Evolutionary conservation across 2,797 vertebrate genomes (phyloP), one percentile per base, ranked within the genome.

Genomic region (Adelosebastes latens): DNA sequence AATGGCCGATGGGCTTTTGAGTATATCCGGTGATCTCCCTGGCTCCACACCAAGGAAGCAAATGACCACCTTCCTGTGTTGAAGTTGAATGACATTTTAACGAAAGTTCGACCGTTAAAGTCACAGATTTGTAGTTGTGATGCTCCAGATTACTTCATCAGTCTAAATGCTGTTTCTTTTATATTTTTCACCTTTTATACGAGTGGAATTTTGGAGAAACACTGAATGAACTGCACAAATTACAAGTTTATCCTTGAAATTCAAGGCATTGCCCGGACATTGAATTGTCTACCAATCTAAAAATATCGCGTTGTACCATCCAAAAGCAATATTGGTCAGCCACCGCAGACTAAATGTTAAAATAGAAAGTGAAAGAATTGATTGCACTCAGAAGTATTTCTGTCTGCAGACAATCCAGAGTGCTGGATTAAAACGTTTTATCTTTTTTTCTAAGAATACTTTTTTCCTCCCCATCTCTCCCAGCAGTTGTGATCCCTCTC

Each of bases 401-500:
- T 55, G 52, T 65, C 70, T 82, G 12, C 69, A 63, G 63, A 46
- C 60, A 27, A 16, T 63, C 34, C 61, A 52, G 16, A 75, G 36
- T 42, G 61, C 25, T 61, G 65, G n/a, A 58, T 73, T 46, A 13
- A 62, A 75, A 29, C 2, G 0, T 20, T 42, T 31, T 13, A 9
- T 75, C 9, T 25, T 66, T 42, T 42, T 62, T 63, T 61, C 49
- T 82, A 72, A 80, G 25, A 80, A 70, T 49, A 5, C 31, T 27
- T 39, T 39, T 29, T 9, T 39, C 10, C 2, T 9, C 24, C 12
- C 76, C 34, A 6, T 86, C 63, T 39, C 75, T 22, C 7, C 72
- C 34, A 16, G n/a, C 93, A 97, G 98, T 98, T 20, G 97, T 99
- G 92, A 98, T 99, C 89, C 98, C 98, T 3, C 96, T 99, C 90